Evolutionary conservation across 2,113 vertebrate genomes (phyloP).

Genomic region (Cheilinus undulatus): DNA sequence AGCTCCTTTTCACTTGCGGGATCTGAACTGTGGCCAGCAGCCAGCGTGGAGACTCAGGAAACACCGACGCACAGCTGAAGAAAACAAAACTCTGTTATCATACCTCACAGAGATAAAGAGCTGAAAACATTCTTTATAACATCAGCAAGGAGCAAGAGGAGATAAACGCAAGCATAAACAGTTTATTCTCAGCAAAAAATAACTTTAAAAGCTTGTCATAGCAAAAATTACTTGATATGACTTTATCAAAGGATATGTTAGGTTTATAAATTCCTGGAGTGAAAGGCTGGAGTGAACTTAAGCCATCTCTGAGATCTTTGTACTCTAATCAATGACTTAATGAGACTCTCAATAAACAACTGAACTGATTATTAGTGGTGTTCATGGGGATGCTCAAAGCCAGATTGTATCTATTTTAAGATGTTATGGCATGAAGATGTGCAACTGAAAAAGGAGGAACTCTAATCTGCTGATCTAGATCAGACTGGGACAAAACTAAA

Average conservation of each 20-base stretch:
- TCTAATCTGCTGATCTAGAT: not conserved
- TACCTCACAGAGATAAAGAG: not conserved
- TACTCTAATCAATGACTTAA: too few species aligned
- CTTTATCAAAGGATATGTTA: too few species aligned
- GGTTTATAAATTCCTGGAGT: too few species aligned
- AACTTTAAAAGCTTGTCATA: not conserved
- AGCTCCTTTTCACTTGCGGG: slow-evolving; percentile 79
- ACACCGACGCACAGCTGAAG: slow-evolving; percentile 85
- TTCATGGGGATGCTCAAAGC: not conserved
- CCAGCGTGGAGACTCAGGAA: slow-evolving; percentile 91
- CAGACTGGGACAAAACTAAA: not conserved
- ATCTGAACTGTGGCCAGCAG: slow-evolving; percentile 89
- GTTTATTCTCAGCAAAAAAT: not conserved
- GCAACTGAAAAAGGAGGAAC: not conserved
- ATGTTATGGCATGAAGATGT: not conserved
- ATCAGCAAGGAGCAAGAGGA: not conserved
- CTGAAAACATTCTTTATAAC: not conserved
- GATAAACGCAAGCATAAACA: not conserved
- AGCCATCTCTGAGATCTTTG: too few species aligned
- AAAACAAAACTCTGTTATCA: slow-evolving; percentile 29
- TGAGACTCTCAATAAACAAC: not conserved
- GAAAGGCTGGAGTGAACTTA: too few species aligned
- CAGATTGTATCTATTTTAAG: not conserved
- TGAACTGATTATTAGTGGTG: not conserved
- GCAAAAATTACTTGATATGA: too few species aligned